A percentile compares a stretch with the other conserved stretches of the same genome.
Evolutionary conservation across 1,140 invertebrate genomes (phyloP).

Genomic region (Meteorus sp.): DNA sequence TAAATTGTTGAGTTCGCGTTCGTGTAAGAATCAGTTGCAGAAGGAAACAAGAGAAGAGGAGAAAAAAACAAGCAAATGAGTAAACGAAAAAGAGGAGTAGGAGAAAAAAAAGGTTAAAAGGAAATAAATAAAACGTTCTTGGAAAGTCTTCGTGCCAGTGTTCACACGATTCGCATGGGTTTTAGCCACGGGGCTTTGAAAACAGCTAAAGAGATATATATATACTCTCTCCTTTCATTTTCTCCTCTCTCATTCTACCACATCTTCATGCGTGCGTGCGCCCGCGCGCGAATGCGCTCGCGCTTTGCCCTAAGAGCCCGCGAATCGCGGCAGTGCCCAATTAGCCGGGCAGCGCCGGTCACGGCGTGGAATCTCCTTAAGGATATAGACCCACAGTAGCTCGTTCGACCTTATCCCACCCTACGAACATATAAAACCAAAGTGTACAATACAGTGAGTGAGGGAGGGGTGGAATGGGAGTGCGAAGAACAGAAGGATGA

Average conservation of each 20-base stretch:
- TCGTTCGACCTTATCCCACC: constrained; percentile 19
- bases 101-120: background rate
- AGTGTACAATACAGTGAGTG: no score
- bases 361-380: constrained; percentile 31
- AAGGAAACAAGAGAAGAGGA: background rate
- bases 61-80: background rate
- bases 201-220: background rate
- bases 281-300: no score
- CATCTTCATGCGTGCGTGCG: constrained; percentile 26
- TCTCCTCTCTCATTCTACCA: no score
- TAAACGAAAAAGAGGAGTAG: constrained; percentile 3
- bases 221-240: no score
- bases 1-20: background rate
- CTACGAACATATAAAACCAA: constrained; percentile 19
- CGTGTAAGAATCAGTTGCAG: background rate
- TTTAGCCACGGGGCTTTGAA: constrained; percentile 20
- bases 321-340: constrained; percentile 27
- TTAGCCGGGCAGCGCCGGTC: constrained; percentile 32
- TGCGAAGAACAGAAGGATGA: no score
- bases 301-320: constrained; percentile 21
- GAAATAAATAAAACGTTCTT: constrained; percentile 3
- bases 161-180: constrained; percentile 29
- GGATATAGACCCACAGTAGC: constrained; percentile 28
- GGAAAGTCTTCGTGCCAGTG: constrained; percentile 27
- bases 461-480: no score